Percentiles rank a stretch among this genome's conserved stretches.
phyloP scores from a whole-genome alignment of 30 jellyfish, hydroid and myxozoan species.

The Nemopilema nomurai region DNA sequence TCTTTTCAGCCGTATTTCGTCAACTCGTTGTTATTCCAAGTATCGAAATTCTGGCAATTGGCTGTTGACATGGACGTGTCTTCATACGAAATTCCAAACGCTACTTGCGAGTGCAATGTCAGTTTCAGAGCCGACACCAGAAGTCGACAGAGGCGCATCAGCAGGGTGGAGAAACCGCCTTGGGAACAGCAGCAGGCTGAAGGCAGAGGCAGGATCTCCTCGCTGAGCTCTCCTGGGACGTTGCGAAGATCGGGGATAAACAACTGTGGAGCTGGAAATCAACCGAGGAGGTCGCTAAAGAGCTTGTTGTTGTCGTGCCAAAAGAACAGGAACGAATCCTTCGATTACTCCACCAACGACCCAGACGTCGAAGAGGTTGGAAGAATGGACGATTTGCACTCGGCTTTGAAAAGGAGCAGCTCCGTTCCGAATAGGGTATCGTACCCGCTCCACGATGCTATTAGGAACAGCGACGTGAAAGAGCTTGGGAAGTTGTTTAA shows the following conservation, averaged over 20 bases:
- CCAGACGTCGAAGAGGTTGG: background rate
- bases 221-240: background rate
- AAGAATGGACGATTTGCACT: background rate
- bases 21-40: background rate
- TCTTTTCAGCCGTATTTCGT: background rate
- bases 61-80: background rate
- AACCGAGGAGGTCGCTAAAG: slow-evolving; percentile 55
- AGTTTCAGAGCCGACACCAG: background rate
- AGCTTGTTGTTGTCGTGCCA: slow-evolving; percentile 55
- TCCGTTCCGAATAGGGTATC: slow-evolving; percentile 68
- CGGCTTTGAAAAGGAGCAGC: slow-evolving; percentile 74
- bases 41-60: background rate
- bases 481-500: slow-evolving; percentile 53
- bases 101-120: background rate
- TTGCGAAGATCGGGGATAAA: slow-evolving; percentile 52
- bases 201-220: background rate
- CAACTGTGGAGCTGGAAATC: slow-evolving; percentile 24
- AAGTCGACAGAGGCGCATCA: background rate
- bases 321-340: slow-evolving; percentile 29
- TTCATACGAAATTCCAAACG: background rate
- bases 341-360: background rate
- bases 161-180: background rate
- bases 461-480: slow-evolving; percentile 37
- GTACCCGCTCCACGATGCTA: slow-evolving; percentile 69
- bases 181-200: slow-evolving; percentile 15